phyloP scores from a whole-genome alignment of 1,140 invertebrate genomes.

The Leucophenga varia region DNA sequence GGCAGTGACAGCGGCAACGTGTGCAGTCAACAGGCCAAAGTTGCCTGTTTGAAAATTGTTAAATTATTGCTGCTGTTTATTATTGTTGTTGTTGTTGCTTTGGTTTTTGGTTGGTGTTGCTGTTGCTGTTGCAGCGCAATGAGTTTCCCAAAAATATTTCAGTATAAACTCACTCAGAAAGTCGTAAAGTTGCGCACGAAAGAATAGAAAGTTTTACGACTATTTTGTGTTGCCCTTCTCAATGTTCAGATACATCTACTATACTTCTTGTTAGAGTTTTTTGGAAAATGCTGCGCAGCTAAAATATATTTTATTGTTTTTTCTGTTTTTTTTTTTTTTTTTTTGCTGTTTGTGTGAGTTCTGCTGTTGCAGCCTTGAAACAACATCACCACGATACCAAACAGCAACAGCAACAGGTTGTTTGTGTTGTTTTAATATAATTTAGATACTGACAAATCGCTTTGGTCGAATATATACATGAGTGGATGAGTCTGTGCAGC shows the following conservation, averaged over 20 bases:
- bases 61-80: slow-evolving; percentile 51
- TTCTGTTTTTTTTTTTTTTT: slow-evolving; percentile 14
- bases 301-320: too few species aligned
- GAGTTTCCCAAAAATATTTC: slow-evolving; percentile 3
- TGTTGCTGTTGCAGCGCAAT: not conserved
- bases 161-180: slow-evolving; percentile 34
- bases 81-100: slow-evolving; percentile 20
- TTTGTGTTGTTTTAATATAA: too few species aligned
- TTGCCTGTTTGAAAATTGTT: slow-evolving; percentile 40
- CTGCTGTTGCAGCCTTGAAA: slow-evolving; percentile 36
- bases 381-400: too few species aligned
- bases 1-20: not conserved
- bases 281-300: slow-evolving; percentile 25
- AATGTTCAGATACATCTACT: not conserved
- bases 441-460: too few species aligned
- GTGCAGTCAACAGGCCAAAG: slow-evolving; percentile 29
- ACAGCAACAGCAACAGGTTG: slow-evolving; percentile 22
- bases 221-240: slow-evolving; percentile 8
- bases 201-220: slow-evolving; percentile 51
- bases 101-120: not conserved
- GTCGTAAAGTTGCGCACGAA: slow-evolving; percentile 49
- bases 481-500: not conserved
- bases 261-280: slow-evolving; percentile 2
- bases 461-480: too few species aligned
- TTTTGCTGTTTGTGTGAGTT: slow-evolving; percentile 9